phyloP scores from a whole-genome alignment of 2,797 vertebrate genomes.

The Vireo griseus region DNA sequence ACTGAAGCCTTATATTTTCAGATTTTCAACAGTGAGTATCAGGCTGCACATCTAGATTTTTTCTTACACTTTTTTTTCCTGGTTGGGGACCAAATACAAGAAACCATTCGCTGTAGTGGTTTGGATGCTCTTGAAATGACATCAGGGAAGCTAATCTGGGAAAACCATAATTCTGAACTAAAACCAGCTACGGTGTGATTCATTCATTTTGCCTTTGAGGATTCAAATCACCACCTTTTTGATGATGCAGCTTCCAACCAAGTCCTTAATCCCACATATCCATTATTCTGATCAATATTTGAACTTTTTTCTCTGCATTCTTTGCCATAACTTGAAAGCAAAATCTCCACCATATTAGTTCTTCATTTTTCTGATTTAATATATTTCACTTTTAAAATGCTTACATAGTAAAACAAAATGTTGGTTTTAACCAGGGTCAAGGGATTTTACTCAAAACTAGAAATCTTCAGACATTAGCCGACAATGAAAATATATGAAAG shows the following conservation, averaged over 20 bases:
- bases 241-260: not conserved
- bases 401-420: not conserved
- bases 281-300: not conserved
- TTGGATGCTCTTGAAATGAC: not conserved
- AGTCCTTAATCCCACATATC: not conserved
- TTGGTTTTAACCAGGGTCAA: not conserved
- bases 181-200: not conserved
- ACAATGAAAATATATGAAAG: not conserved
- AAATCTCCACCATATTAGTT: not conserved
- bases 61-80: not conserved
- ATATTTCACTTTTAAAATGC: not conserved
- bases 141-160: not conserved
- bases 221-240: not conserved
- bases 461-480: not conserved
- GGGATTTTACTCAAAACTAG: not conserved
- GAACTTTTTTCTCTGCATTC: not conserved
- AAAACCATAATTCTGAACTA: not conserved
- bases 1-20: not conserved
- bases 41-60: not conserved
- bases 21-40: not conserved
- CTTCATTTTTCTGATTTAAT: not conserved
- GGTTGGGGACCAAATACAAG: not conserved
- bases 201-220: not conserved
- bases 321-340: not conserved
- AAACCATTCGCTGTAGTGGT: fast-evolving